phyloP scores from a whole-genome alignment of 2,888 invertebrate species.

The Cephus spinipes region DNA sequence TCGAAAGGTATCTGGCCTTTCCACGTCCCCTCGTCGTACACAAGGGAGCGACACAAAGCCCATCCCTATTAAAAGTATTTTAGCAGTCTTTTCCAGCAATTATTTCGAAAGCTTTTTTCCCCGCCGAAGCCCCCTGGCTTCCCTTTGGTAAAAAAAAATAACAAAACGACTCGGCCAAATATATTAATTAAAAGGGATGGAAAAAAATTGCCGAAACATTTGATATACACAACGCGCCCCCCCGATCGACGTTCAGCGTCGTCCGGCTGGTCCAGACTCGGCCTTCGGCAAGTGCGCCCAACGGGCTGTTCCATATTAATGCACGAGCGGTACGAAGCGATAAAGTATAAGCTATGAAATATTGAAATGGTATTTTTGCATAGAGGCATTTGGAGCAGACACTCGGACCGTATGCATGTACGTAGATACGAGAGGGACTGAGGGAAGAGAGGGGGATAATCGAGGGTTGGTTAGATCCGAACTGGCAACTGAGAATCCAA shows the following conservation, averaged over 20 bases:
- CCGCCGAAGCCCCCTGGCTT: too few relatives aligned
- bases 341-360: constrained; percentile 48
- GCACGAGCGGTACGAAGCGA: constrained; percentile 34
- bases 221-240: neutral
- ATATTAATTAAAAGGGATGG: neutral
- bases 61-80: too few relatives aligned
- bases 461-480: neutral
- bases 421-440: neutral
- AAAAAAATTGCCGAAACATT: neutral
- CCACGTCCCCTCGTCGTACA: too few relatives aligned
- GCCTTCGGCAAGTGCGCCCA: constrained; percentile 15
- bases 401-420: neutral
- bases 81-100: too few relatives aligned
- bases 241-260: neutral
- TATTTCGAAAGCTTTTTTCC: too few relatives aligned
- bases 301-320: constrained; percentile 24
- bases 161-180: neutral
- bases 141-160: neutral
- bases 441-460: neutral
- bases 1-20: too few relatives aligned
- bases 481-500: neutral
- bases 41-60: too few relatives aligned
- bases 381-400: neutral
- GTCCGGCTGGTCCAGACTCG: neutral
- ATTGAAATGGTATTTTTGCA: constrained; percentile 47